Evolutionary conservation across 2,888 invertebrate species (phyloP), one percentile per base, ranked within the genome.

Genomic region (Nymphalis c-album): DNA sequence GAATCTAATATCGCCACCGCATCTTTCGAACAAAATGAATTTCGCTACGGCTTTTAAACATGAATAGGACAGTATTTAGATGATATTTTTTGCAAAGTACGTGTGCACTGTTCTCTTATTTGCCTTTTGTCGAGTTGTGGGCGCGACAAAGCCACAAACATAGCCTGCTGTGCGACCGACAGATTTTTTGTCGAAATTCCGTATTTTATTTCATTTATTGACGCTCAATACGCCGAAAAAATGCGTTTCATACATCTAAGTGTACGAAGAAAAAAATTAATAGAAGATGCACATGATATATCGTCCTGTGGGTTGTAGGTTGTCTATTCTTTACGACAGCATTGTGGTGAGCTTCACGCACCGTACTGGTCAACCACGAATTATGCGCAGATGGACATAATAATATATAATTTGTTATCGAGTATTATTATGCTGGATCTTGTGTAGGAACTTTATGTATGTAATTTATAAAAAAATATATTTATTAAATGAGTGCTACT

Each of bases 121-220:
- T 91, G 91, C 89, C 90, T 85, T 88, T 92, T 92, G 91, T 91
- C 80, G 80, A 80, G 83, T 85, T 85, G 90, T 91, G 90, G 92
- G 92, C 90, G 90, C 91, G 92, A 91, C 91, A 90, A 89, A 85
- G 87, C 91, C 91, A 83, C 91, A 91, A 91, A 90, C 89, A 88
- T 86, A 80, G 86, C 91, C 89, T 83, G 91, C 91, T 87, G 91
- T 77, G 91, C 81, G 83, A 80, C 87, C 85, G 85, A 85, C 80
- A 78, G 74, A 83, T 87, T 91, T 90, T 91, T 90, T 85, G 79
- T 72, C 70, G 63, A 80, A 84, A 87, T 84, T 87, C 85, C 85
- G 90, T 88, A 91, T 91, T 91, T 91, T 88, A 90, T 90, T 90
- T 85, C 90, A 78, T 85, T 87, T 85, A 87, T 88, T 84, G 85